These are phyloP conservation scores for Coelopa frigida DNA, from an alignment of 1,140 invertebrate species.

Conservation along the genomic window DNA sequence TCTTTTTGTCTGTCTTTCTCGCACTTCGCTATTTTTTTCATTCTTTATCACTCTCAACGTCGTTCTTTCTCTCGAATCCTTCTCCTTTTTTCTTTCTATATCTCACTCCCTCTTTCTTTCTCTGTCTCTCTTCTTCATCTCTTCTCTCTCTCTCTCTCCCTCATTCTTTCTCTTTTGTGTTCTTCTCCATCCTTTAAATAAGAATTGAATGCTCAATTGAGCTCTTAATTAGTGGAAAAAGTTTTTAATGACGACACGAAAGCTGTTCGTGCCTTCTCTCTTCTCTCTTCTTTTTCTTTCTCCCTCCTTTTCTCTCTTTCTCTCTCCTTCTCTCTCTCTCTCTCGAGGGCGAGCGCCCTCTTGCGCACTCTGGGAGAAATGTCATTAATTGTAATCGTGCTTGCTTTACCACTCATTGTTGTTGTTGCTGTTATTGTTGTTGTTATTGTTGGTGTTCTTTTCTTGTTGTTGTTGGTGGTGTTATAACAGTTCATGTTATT, in stretches of 20 bases:
- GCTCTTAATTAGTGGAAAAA: conserved; percentile 44
- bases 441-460: background rate
- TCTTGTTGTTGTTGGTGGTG: background rate
- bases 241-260: conserved; percentile 43
- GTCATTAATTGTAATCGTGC: background rate
- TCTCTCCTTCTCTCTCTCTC: background rate
- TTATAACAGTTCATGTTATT: no score
- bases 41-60: no score
- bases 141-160: background rate
- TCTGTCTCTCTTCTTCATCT: background rate
- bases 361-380: no score
- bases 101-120: background rate
- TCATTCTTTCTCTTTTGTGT: background rate
- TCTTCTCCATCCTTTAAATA: background rate
- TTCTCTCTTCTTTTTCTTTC: background rate
- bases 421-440: conserved; percentile 1
- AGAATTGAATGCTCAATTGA: conserved; percentile 43
- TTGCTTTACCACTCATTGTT: background rate
- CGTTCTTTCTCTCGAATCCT: no score
- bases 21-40: no score
- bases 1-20: no score
- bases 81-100: background rate
- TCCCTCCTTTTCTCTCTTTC: background rate
- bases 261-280: conserved; percentile 20
- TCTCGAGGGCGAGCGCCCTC: no score